Evolutionary conservation across 2,797 vertebrate genomes (phyloP).

Genomic region (Tenualosa ilisha): DNA sequence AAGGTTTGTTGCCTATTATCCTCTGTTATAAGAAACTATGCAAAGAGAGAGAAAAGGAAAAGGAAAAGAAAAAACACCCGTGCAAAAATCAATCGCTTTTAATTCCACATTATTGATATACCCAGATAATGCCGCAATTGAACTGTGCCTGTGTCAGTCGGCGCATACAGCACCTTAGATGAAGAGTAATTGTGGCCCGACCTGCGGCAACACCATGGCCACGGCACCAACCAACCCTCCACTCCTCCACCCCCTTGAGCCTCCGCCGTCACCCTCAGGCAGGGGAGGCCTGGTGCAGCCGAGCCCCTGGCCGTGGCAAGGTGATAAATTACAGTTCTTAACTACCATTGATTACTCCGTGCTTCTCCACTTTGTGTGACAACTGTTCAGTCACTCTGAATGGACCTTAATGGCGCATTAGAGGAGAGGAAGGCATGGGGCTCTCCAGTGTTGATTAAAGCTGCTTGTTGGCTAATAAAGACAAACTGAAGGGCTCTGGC

Average conservation of each 20-base stretch:
- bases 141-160: conserved; percentile 73
- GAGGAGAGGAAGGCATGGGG: conserved; percentile 78
- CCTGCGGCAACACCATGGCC: conserved; percentile 63
- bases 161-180: conserved; percentile 76
- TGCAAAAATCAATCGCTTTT: conserved; percentile 78
- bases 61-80: conserved; percentile 38
- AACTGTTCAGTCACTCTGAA: conserved; percentile 93
- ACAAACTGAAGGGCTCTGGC: conserved; percentile 76
- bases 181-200: conserved; percentile 81
- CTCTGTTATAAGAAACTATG: conserved; percentile 31
- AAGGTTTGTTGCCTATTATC: conserved; percentile 40
- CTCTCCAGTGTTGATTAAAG: conserved; percentile 77
- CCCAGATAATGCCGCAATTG: conserved; percentile 77
- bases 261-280: conserved; percentile 52
- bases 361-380: conserved; percentile 89
- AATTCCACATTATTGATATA: conserved; percentile 78
- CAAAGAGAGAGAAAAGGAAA: conserved; percentile 12
- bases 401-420: conserved; percentile 89
- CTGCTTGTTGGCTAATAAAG: conserved; percentile 84
- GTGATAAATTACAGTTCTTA: conserved; percentile 99
- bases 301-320: conserved; percentile 89
- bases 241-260: conserved; percentile 58
- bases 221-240: conserved; percentile 59
- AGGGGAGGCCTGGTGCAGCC: conserved; percentile 62
- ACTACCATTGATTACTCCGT: conserved; percentile 96